Conservation (phyloP, 2,113 vertebrate species). For the Eupsittula cactorum region DNA sequence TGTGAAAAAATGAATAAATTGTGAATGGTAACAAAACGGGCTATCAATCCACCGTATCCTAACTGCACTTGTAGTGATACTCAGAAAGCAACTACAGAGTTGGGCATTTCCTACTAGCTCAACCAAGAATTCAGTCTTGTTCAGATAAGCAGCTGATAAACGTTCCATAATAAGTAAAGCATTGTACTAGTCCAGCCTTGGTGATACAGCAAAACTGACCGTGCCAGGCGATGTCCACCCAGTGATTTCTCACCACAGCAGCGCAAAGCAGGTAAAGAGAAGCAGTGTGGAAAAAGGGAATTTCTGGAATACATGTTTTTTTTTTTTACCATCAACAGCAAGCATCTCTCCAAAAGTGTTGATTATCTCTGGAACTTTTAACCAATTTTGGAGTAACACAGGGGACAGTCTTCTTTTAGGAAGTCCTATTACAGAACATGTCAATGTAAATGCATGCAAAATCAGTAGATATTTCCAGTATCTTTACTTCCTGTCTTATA, state of each 20-base stretch:
- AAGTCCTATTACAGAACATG: background rate
- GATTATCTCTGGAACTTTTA: background rate
- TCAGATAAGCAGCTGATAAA: background rate
- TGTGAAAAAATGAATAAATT: background rate
- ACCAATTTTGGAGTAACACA: background rate
- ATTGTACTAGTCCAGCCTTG: background rate
- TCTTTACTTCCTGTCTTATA: background rate
- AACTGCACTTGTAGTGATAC: background rate
- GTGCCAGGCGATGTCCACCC: background rate
- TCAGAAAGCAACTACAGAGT: background rate
- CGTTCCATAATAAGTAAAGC: background rate
- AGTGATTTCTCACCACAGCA: background rate
- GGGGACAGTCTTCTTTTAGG: background rate
- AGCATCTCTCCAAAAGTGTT: background rate
- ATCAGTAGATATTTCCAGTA: background rate
- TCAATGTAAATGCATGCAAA: background rate
- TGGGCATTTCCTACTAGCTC: background rate
- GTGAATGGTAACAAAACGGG: background rate
- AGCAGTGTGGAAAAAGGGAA: background rate
- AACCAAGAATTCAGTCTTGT: background rate
- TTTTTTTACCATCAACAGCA: background rate
- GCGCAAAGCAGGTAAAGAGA: background rate
- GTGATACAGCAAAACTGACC: background rate
- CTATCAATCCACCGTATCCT: too few relatives aligned
- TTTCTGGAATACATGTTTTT: background rate